These are phyloP conservation scores for Gnathonemus longibarbis DNA, from an alignment of 2,113 vertebrate species.

Conservation along the genomic window DNA sequence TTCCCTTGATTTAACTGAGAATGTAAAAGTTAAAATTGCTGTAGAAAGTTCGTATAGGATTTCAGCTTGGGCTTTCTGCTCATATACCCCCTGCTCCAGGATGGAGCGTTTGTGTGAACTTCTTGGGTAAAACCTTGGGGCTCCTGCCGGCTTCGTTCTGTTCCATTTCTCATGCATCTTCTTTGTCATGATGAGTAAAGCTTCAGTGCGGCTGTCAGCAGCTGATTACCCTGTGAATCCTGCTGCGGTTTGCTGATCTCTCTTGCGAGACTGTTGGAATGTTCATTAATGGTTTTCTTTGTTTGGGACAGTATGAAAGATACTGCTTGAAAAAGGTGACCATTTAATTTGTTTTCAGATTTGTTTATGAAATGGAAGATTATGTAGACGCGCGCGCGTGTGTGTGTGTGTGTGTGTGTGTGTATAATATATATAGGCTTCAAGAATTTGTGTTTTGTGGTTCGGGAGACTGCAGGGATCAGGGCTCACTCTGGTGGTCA, in stretches of 20 bases:
- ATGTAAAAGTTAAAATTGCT: neutral
- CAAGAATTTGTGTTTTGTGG: neutral
- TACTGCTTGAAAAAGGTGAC: neutral
- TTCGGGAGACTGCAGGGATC: neutral
- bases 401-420: neutral
- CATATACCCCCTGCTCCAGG: neutral
- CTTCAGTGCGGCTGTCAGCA: neutral
- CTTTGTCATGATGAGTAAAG: neutral
- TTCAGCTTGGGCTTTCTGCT: neutral
- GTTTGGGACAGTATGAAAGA: neutral
- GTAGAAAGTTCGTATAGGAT: neutral
- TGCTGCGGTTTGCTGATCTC: neutral
- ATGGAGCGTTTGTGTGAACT: neutral
- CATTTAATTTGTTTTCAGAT: neutral
- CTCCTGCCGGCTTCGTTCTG: neutral
- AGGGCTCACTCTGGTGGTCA: neutral
- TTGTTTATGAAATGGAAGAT: neutral
- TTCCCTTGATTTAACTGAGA: neutral
- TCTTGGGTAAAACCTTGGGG: neutral
- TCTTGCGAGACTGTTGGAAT: neutral
- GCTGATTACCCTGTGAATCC: neutral
- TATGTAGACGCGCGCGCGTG: no score
- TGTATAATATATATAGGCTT: neutral
- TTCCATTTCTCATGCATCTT: neutral
- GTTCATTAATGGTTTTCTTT: neutral